Conservation (phyloP, 2,888 invertebrate genomes). For the Xylota sylvarum region DNA sequence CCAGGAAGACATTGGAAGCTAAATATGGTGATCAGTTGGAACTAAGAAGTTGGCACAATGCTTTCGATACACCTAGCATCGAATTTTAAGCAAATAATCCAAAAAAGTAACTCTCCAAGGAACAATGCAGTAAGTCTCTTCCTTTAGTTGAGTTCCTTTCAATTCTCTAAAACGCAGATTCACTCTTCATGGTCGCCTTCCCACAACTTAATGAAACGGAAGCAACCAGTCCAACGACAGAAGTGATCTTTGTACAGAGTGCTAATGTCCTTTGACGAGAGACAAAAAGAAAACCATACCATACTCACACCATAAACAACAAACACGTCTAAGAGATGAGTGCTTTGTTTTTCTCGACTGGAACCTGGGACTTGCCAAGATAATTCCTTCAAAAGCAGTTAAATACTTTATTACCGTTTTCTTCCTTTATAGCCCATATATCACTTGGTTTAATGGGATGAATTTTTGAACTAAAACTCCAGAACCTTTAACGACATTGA, state of each 20-base stretch:
- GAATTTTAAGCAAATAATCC: no score
- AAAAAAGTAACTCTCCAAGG: no score
- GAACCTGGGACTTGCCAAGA: not conserved
- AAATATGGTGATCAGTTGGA: no score
- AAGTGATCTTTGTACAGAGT: not conserved
- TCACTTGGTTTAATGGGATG: constrained; percentile 60
- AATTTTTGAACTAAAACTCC: constrained; percentile 42
- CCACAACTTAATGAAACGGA: no score
- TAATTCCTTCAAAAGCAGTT: constrained; percentile 39
- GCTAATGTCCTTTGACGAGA: not conserved
- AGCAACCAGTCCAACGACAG: no score
- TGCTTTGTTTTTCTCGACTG: constrained; percentile 1
- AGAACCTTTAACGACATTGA: constrained; percentile 39
- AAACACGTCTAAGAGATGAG: constrained; percentile 15
- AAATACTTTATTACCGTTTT: constrained; percentile 50
- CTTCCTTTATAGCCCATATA: constrained; percentile 45
- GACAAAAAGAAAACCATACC: not conserved
- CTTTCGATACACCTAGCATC: no score
- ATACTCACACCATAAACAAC: not conserved
- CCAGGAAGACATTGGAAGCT: no score
- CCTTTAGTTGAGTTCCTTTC: no score
- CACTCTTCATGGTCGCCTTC: no score
- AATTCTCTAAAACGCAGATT: no score
- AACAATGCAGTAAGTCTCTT: no score
- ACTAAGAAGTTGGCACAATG: no score